Conservation (phyloP, 1,140 invertebrate genomes). For the Samia ricini region DNA sequence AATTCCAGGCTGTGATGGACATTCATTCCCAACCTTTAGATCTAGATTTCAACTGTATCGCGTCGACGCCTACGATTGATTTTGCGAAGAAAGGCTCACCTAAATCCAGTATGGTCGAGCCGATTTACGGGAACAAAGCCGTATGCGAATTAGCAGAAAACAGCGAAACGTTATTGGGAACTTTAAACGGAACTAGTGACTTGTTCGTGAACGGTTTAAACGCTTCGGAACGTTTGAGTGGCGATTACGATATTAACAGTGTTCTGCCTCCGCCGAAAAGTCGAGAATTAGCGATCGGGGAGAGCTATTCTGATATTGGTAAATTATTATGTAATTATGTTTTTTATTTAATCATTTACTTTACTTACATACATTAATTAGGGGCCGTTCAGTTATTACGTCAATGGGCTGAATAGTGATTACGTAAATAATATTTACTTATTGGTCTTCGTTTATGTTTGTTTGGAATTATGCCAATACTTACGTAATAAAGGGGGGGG, state of each 20-base stretch:
- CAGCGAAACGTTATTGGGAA: slow-evolving; percentile 54
- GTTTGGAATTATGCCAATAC: no score
- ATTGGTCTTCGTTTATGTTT: no score
- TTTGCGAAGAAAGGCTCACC: slow-evolving; percentile 68
- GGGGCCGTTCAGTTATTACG: no score
- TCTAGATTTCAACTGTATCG: slow-evolving; percentile 73
- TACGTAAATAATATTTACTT: no score
- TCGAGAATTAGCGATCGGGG: slow-evolving; percentile 72
- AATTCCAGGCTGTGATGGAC: slow-evolving; percentile 57
- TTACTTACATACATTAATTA: no score
- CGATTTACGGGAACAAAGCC: slow-evolving; percentile 70
- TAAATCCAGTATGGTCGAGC: slow-evolving; percentile 62
- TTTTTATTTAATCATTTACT: background rate
- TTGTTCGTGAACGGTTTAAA: slow-evolving; percentile 66
- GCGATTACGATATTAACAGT: slow-evolving; percentile 72
- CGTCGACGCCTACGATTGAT: slow-evolving; percentile 68
- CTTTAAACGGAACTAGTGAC: slow-evolving; percentile 57
- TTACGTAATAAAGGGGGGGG: no score
- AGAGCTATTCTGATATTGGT: slow-evolving; percentile 78
- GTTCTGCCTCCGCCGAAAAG: slow-evolving; percentile 73
- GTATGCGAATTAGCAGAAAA: slow-evolving; percentile 66
- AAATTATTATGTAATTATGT: slow-evolving; percentile 31
- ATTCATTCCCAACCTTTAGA: slow-evolving; percentile 70
- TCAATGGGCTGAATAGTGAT: no score
- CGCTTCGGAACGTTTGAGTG: slow-evolving; percentile 61